A percentile compares a stretch with the other conserved stretches of the same genome.
Evolutionary conservation across 1,140 invertebrate species (phyloP).

Genomic region (Holcopasites calliopsidis): DNA sequence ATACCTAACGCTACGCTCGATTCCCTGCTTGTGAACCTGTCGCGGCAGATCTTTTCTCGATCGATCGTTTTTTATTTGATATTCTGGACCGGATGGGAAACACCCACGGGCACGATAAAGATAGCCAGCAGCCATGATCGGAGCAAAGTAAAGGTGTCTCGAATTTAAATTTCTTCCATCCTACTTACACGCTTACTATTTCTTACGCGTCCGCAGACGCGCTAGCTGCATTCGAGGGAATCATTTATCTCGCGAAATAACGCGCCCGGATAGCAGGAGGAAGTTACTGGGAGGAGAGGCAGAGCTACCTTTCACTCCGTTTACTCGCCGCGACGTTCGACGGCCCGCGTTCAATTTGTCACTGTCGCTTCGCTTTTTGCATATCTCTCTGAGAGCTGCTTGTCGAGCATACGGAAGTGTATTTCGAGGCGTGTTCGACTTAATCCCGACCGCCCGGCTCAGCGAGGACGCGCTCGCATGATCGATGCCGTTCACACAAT

Average conservation of each 20-base stretch:
- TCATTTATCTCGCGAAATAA: background rate
- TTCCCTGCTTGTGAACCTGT: no score
- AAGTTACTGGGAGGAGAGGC: background rate
- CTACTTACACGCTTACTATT: no score
- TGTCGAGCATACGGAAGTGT: slow-evolving; percentile 43
- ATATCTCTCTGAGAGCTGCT: slow-evolving; percentile 18
- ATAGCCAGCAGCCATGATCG: background rate
- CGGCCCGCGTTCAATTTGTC: slow-evolving; percentile 45
- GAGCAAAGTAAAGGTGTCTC: background rate
- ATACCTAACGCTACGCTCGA: no score
- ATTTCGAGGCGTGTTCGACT: slow-evolving; percentile 43
- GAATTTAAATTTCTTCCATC: slow-evolving; percentile 8
- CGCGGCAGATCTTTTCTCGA: background rate
- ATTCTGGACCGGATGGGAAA: background rate
- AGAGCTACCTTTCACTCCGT: background rate
- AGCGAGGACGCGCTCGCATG: no score
- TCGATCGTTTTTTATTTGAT: no score
- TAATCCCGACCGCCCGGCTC: slow-evolving; percentile 13
- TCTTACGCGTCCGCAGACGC: no score
- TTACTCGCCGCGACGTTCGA: slow-evolving; percentile 10
- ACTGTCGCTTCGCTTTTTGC: slow-evolving; percentile 41
- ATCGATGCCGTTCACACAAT: no score
- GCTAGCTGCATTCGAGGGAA: no score
- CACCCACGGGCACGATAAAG: background rate
- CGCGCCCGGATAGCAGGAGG: background rate